phyloP scores from a whole-genome alignment of 2,797 vertebrate genomes.

The Acipenser oxyrinchus region DNA sequence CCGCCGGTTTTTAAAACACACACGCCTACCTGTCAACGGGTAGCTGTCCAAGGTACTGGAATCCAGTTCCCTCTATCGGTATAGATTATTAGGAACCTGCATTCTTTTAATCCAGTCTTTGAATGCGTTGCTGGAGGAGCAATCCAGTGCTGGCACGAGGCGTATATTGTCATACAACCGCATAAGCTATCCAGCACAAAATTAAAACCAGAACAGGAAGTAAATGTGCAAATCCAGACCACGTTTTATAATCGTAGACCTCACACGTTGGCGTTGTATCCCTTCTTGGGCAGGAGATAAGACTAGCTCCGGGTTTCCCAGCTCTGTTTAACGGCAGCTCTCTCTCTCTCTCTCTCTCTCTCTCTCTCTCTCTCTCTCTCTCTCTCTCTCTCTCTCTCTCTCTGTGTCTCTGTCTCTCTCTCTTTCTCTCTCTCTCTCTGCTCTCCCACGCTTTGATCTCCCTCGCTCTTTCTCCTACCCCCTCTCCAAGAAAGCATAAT shows the following conservation, averaged over 20 bases:
- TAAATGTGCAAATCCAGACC: too few relatives aligned
- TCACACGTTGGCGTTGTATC: too few relatives aligned
- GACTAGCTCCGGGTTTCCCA: slow-evolving; percentile 11
- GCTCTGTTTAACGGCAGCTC: not conserved
- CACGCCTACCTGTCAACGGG: slow-evolving; percentile 9
- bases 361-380: not conserved
- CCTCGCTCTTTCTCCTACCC: slow-evolving; percentile 22
- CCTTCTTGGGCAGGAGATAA: too few relatives aligned
- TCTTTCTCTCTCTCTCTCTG: slow-evolving; percentile 17
- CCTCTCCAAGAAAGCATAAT: slow-evolving; percentile 18
- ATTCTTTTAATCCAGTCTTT: slow-evolving; percentile 12
- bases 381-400: slow-evolving; percentile 4
- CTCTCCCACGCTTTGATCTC: slow-evolving; percentile 16
- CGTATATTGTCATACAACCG: too few relatives aligned
- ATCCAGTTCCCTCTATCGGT: slow-evolving; percentile 5
- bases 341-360: slow-evolving; percentile 6
- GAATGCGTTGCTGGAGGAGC: slow-evolving; percentile 7
- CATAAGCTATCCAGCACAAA: too few relatives aligned
- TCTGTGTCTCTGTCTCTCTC: slow-evolving; percentile 14
- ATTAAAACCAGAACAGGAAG: too few relatives aligned
- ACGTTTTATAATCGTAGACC: too few relatives aligned
- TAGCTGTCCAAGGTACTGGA: slow-evolving; percentile 16
- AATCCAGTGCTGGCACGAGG: slow-evolving; percentile 3
- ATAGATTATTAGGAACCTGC: not conserved
- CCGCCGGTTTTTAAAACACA: not conserved